Base-by-base conservation (phyloP, 1,140 invertebrate genomes). In the Scylla paramamosain region DNA sequence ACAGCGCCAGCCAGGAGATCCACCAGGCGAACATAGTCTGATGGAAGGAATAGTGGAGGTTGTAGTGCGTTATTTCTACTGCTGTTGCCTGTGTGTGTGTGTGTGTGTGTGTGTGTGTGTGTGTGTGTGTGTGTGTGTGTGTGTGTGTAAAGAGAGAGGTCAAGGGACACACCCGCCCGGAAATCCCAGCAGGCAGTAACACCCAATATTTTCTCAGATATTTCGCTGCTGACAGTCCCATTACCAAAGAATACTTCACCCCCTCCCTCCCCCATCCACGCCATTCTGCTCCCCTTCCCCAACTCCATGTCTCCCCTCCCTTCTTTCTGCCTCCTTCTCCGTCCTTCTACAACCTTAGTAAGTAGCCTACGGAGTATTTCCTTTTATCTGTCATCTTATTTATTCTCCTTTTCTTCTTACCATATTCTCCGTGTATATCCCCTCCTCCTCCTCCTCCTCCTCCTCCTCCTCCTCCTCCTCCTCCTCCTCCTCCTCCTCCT, bases 21-120 rank as follows among this genome's bases (percentile, higher is more conserved):
- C 94, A 95, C 94, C 94, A 95, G 20, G 89, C 39, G 67, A 95
- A 95, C 94, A 95, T 95, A 46, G 31, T 84, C 94, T 95, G 87
- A 67, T 82, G 77, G 59, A 59, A 46, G 16, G 31, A 84, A 12
- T 0, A 59, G 39, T 1, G 52, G 52, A 4, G 52, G 16, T 59
- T 59, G 16, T 59, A 20, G 16, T 20, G 16, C 52, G 52, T 59
- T 59, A 14, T 4, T 59, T 48, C 45, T 91, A 1, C 89, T 91
- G 39, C 14, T 84, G 1, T 16, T 90, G 25, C 32, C 7, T 39
- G n/a, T 45, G 31, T 45, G 46, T 46, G 31, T 28, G 20, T n/a
- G 67, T 77, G n/a, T 77, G 67, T n/a, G 67, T n/a, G 67, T 77
- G 67, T 77, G 67, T 77, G 67, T 77, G 67, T 77, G 67, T 77